These are phyloP conservation scores for Leptopilina boulardi DNA, from an alignment of 1,140 invertebrate species.

Conservation along the genomic window DNA sequence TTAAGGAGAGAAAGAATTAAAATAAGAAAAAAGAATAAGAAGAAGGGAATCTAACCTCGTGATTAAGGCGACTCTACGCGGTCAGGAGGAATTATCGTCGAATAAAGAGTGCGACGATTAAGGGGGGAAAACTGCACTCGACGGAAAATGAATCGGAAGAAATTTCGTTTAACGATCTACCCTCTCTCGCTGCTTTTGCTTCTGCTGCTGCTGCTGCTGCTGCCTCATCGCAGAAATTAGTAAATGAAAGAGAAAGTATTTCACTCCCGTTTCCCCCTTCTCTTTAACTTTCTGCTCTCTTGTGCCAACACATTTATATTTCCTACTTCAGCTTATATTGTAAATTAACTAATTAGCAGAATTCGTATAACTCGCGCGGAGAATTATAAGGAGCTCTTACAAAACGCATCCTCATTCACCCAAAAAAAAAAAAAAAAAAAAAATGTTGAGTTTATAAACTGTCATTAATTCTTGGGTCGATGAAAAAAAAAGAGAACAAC, in stretches of 20 bases:
- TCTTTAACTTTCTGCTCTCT: slow-evolving; percentile 6
- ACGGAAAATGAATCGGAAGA: slow-evolving; percentile 55
- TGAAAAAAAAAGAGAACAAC: no score
- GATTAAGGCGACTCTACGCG: slow-evolving; percentile 63
- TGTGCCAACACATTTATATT: slow-evolving; percentile 31
- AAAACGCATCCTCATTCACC: not conserved
- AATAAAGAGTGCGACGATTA: slow-evolving; percentile 59
- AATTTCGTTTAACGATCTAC: slow-evolving; percentile 53
- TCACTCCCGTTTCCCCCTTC: not conserved
- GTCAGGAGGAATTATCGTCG: slow-evolving; percentile 62
- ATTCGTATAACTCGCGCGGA: slow-evolving; percentile 37
- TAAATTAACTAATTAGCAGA: slow-evolving; percentile 32
- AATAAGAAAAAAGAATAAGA: slow-evolving; percentile 37
- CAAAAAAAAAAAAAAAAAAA: no score
- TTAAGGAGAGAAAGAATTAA: slow-evolving; percentile 32
- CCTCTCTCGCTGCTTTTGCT: no score
- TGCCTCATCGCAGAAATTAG: slow-evolving; percentile 35
- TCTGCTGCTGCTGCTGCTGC: no score
- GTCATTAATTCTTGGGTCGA: not conserved
- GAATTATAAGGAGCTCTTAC: not conserved
- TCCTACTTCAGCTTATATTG: not conserved
- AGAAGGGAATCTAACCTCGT: slow-evolving; percentile 39
- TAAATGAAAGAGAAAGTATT: slow-evolving; percentile 27
- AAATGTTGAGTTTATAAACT: not conserved
- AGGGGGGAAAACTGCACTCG: slow-evolving; percentile 46